phyloP scores from a whole-genome alignment of 2,113 vertebrate species.

The Laticauda laticaudata region DNA sequence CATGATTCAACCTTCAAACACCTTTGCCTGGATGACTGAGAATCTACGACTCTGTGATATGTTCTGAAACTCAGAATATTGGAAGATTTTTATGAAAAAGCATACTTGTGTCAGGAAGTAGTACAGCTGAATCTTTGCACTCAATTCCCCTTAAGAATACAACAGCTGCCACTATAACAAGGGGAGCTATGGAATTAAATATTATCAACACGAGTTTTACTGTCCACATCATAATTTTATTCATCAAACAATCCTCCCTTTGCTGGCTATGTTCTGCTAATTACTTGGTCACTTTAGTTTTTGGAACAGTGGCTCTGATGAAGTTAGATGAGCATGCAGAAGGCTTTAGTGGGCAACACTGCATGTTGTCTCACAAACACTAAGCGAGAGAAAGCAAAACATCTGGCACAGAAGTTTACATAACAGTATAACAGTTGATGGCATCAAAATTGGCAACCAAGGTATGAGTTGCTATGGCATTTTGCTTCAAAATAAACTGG shows the following conservation, averaged over 20 bases:
- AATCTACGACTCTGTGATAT: background rate
- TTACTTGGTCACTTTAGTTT: conserved; percentile 49
- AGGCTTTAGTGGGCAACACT: background rate
- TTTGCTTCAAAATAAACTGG: background rate
- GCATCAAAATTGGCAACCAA: background rate
- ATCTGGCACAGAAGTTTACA: background rate
- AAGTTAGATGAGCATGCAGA: conserved; percentile 12
- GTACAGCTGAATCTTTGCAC: conserved; percentile 15
- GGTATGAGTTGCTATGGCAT: too few relatives aligned
- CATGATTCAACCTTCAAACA: too few relatives aligned
- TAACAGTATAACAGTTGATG: background rate
- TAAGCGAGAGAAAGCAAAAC: background rate
- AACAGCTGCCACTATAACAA: conserved; percentile 67
- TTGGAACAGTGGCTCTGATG: conserved; percentile 24
- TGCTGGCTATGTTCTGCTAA: conserved; percentile 59
- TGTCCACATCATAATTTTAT: conserved; percentile 46
- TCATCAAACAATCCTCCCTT: conserved; percentile 69
- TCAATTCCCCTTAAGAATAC: conserved; percentile 53
- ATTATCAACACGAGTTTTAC: conserved; percentile 56
- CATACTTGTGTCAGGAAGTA: background rate
- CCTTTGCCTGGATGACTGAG: too few relatives aligned
- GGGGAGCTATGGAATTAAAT: conserved; percentile 57
- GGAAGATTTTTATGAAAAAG: background rate
- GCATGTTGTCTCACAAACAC: background rate
- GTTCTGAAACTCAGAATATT: background rate